Evolutionary conservation across 2,888 invertebrate species (phyloP).

Genomic region (Troides aeacus): DNA sequence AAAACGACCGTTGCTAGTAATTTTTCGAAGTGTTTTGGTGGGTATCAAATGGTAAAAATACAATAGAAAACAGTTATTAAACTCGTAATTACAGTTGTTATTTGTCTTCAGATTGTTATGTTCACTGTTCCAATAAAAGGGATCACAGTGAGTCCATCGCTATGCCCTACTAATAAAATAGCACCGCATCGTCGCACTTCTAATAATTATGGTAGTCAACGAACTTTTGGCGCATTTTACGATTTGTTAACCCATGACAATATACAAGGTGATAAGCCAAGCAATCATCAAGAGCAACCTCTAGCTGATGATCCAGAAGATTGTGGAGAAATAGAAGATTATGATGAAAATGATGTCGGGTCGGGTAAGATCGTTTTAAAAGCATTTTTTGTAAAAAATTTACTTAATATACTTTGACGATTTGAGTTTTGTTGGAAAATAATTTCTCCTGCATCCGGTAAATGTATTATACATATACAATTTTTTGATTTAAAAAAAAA

Average conservation of each 20-base stretch:
- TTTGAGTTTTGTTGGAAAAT: background rate
- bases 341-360: conserved; percentile 70
- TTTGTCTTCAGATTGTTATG: conserved; percentile 43
- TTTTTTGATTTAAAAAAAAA: too few species aligned
- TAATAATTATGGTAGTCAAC: conserved; percentile 42
- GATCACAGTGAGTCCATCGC: conserved; percentile 57
- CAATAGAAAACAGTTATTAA: conserved; percentile 14
- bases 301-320: conserved; percentile 63
- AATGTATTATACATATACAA: too few species aligned
- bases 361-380: conserved; percentile 49
- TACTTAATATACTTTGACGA: background rate
- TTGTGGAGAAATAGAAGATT: conserved; percentile 72
- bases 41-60: conserved; percentile 17
- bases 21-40: conserved; percentile 29
- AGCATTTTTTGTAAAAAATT: background rate
- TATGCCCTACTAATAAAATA: conserved; percentile 73
- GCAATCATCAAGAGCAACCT: conserved; percentile 57
- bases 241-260: conserved; percentile 50
- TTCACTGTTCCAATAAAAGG: conserved; percentile 46
- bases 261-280: conserved; percentile 37
- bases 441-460: background rate
- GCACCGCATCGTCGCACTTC: conserved; percentile 57
- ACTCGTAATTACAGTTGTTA: conserved; percentile 11
- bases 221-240: conserved; percentile 62
- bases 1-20: background rate